Evolutionary conservation across 2,797 vertebrate genomes (phyloP), one percentile per base, ranked within the genome.

Genomic region (Synanceia verrucosa): DNA sequence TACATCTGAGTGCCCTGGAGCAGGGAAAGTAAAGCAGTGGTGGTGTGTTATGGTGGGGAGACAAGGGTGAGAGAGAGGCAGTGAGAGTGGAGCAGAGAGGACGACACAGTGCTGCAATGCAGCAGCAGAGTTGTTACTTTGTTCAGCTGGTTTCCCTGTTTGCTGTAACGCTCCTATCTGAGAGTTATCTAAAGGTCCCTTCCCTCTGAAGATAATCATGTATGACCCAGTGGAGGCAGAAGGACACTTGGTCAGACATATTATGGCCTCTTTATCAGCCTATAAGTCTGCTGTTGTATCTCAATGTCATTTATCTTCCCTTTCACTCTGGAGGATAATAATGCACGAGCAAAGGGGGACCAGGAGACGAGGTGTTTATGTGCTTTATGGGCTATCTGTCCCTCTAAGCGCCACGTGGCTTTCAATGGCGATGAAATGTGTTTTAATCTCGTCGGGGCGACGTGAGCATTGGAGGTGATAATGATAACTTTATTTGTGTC

Each of bases 101-200:
- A 87, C 56, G 76, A 82, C 83, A 83, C 13, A 79, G 72, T 92
- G 89, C 87, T 93, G 92, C 92, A 93, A 86, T 92, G 92, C 92
- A 92, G 92, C 60, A 89, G 81, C 73, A 76, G 62, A 84, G 81
- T 78, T 71, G 26, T 59, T 62, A 78, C 60, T 86, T 83, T 75
- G 68, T 44, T 53, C 82, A 78, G 70, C 78, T 24, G 46, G 23
- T 80, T 62, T 50, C 71, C 81, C 71, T 48, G 80, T 83, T 74
- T 53, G 58, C 73, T 77, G 64, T 31, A 82, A 70, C 23, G 29
- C 31, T 79, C 52, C 64, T 69, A 69, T 85, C 82, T 51, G 51
- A 76, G 71, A 78, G 36, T 72, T 37, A 76, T 84, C 78, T 76
- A 66, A 53, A 53, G 62, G 67, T 68, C 72, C 61, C 61, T 26